Evolutionary conservation across 30 jellyfish, hydroid and myxozoan species (phyloP).

Genomic region (Hydra vulgaris): DNA sequence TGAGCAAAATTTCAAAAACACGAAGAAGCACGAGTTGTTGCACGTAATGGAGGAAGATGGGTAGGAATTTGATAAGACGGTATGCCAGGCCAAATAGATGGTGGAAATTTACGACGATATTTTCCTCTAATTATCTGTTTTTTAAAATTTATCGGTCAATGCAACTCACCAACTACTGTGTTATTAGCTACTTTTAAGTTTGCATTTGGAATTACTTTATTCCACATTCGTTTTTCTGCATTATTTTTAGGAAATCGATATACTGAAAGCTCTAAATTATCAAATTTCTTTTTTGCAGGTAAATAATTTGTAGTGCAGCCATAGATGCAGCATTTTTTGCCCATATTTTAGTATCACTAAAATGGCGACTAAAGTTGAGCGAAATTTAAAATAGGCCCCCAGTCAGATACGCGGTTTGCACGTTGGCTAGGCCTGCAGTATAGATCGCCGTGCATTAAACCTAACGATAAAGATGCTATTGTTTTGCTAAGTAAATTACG

Average conservation of each 20-base stretch:
- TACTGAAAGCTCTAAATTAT: background rate
- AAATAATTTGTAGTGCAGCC: slow-evolving; percentile 4
- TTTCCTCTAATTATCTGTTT: background rate
- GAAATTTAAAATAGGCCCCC: slow-evolving; percentile 7
- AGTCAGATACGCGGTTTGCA: slow-evolving; percentile 1
- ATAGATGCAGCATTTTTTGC: background rate
- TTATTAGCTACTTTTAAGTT: background rate
- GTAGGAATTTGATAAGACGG: background rate
- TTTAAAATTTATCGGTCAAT: background rate
- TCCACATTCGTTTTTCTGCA: slow-evolving; percentile 6
- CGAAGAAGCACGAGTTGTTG: background rate
- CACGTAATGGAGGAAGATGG: slow-evolving; percentile 1
- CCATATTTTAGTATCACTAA: background rate
- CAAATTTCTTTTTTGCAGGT: background rate
- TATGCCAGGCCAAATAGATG: slow-evolving; percentile 9
- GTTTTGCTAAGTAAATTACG: too few species aligned
- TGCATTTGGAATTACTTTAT: background rate
- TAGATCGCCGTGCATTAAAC: background rate
- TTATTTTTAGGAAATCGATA: background rate
- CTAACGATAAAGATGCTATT: too few species aligned
- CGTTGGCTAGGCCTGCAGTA: slow-evolving; percentile 9
- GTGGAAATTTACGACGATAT: slow-evolving; percentile 4
- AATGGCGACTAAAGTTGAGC: background rate
- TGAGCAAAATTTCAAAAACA: background rate
- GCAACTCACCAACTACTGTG: background rate